phyloP scores from a whole-genome alignment of 37 sponge, comb jelly and placozoan species.

The Diacarnus erythraeanus region DNA sequence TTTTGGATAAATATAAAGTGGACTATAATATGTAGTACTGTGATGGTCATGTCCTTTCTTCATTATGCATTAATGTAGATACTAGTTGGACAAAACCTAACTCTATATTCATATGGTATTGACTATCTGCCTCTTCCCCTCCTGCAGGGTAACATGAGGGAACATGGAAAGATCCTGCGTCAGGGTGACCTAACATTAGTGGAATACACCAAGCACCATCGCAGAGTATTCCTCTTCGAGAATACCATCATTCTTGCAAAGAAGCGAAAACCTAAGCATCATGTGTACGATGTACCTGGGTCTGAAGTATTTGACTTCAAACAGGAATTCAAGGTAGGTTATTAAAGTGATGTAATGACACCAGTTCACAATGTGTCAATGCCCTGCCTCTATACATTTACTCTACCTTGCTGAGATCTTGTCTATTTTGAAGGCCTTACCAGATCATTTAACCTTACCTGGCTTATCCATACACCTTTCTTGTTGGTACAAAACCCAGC shows the following conservation, averaged over 20 bases:
- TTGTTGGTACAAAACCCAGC: too few species aligned
- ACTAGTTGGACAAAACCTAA: too few species aligned
- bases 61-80: too few species aligned
- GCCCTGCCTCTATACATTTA: background rate
- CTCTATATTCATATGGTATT: too few species aligned
- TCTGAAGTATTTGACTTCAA: constrained; percentile 51
- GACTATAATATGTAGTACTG: too few species aligned
- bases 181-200: constrained; percentile 69
- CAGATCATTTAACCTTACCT: background rate
- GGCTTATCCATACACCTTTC: too few species aligned
- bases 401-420: background rate
- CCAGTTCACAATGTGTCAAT: too few species aligned
- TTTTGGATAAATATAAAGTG: background rate
- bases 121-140: too few species aligned
- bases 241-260: constrained; percentile 65
- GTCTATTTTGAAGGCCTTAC: background rate
- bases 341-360: background rate
- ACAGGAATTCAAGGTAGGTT: constrained; percentile 30
- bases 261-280: constrained; percentile 33
- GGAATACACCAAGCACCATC: constrained; percentile 42
- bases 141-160: constrained; percentile 50
- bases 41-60: too few species aligned
- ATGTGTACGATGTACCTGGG: constrained; percentile 20
- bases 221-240: constrained; percentile 86
- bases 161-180: constrained; percentile 54